Evolutionary conservation across 2,797 vertebrate genomes (phyloP).

Genomic region (Hoplostethus atlanticus): DNA sequence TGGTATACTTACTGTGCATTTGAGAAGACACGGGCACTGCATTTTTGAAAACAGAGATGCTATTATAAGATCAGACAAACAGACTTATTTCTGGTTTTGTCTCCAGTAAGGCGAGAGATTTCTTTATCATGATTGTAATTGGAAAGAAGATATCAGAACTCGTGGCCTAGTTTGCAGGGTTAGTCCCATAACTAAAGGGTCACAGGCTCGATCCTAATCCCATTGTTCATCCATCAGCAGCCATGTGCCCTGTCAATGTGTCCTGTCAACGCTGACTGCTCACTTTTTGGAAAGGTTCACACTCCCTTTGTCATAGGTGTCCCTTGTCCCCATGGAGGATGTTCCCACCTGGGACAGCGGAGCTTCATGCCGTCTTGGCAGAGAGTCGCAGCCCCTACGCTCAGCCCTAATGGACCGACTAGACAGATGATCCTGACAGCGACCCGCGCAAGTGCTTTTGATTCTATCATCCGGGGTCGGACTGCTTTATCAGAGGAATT

Average conservation of each 20-base stretch:
- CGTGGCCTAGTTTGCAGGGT: not conserved
- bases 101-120: not conserved
- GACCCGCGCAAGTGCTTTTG: slow-evolving; percentile 90
- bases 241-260: not conserved
- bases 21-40: not conserved
- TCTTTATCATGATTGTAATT: not conserved
- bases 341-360: slow-evolving; percentile 39
- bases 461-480: slow-evolving; percentile 92
- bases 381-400: slow-evolving; percentile 45
- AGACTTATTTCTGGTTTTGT: not conserved
- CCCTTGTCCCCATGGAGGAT: slow-evolving; percentile 26
- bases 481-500: slow-evolving; percentile 95
- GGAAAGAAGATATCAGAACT: not conserved
- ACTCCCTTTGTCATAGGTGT: slow-evolving; percentile 4
- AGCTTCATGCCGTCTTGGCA: slow-evolving; percentile 63
- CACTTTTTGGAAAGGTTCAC: not conserved
- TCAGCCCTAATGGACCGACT: slow-evolving; percentile 82
- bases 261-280: not conserved
- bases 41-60: not conserved
- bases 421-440: slow-evolving; percentile 92
- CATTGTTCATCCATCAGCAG: slow-evolving; percentile 10
- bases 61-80: not conserved
- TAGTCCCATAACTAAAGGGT: not conserved
- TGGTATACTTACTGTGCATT: slow-evolving; percentile 24
- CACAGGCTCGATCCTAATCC: not conserved